A percentile compares a stretch with the other conserved stretches of the same genome.
These are phyloP conservation scores for Batillaria attramentaria DNA, from an alignment of 1,140 invertebrate species.

Conservation along the genomic window DNA sequence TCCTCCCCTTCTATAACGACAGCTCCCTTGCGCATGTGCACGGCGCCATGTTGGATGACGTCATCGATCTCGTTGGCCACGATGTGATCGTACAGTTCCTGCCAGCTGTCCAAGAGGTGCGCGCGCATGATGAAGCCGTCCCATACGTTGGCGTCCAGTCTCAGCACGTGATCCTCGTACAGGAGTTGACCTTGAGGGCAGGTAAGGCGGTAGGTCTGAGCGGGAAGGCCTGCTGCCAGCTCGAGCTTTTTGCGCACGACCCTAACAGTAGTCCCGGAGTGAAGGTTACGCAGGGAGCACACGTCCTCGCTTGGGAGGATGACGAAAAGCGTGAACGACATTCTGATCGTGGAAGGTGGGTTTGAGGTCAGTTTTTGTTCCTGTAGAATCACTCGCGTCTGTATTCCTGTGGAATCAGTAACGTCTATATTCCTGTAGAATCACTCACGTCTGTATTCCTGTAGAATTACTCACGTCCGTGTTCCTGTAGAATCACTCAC, in stretches of 20 bases:
- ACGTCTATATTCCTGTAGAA: too few relatives aligned
- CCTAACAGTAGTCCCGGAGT: conserved; percentile 50
- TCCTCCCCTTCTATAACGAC: conserved; percentile 43
- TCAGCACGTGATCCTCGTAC: conserved; percentile 45
- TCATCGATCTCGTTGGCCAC: conserved; percentile 40
- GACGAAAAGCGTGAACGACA: conserved; percentile 56
- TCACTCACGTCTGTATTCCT: not conserved
- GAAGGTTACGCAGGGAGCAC: conserved; percentile 50
- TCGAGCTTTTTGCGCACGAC: conserved; percentile 55
- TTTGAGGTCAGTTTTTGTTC: not conserved
- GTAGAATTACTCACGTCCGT: not conserved
- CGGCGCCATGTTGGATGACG: conserved; percentile 53
- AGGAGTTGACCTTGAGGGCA: conserved; percentile 52
- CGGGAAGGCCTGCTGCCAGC: conserved; percentile 53
- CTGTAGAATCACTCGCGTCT: not conserved
- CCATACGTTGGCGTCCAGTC: conserved; percentile 43
- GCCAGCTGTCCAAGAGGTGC: conserved; percentile 37
- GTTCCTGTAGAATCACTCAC: not conserved
- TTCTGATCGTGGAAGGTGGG: not conserved
- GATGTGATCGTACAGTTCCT: conserved; percentile 23
- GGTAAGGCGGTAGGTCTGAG: conserved; percentile 51
- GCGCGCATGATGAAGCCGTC: conserved; percentile 40
- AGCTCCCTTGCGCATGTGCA: conserved; percentile 23
- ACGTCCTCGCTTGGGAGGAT: conserved; percentile 57
- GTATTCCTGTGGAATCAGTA: not conserved